Percentiles rank a stretch among this genome's conserved stretches.
Conservation (phyloP, 2,888 invertebrate species). For the Lacanobia wlatinum region DNA sequence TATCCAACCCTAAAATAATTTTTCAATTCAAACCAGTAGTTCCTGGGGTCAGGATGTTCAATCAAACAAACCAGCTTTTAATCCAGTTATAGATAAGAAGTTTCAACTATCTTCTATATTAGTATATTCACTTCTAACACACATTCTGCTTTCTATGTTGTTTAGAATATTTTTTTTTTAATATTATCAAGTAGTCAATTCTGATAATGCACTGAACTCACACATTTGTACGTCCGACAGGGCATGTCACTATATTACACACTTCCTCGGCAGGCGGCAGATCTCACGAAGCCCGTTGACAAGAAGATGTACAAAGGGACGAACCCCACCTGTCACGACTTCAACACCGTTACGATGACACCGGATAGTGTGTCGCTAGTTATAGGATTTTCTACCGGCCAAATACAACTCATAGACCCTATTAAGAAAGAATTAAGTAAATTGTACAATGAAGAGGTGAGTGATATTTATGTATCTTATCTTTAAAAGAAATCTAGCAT, state of each 20-base stretch:
- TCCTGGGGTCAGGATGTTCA: too few species aligned
- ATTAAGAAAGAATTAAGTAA: slow-evolving; percentile 98
- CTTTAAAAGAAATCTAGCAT: background rate
- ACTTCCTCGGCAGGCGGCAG: slow-evolving; percentile 93
- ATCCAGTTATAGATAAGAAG: too few species aligned
- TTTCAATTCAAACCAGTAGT: too few species aligned
- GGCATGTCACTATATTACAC: slow-evolving; percentile 59
- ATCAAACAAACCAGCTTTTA: too few species aligned
- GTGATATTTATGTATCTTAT: slow-evolving; percentile 65
- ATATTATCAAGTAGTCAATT: background rate
- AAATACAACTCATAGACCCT: slow-evolving; percentile 99
- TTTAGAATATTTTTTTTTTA: background rate
- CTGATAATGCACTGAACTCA: slow-evolving; percentile 37
- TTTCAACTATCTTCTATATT: background rate
- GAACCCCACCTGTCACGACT: slow-evolving; percentile 99
- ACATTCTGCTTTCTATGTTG: background rate
- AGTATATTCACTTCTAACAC: background rate
- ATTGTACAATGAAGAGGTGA: slow-evolving; percentile 99
- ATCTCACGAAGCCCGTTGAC: slow-evolving; percentile 98
- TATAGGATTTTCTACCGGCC: slow-evolving; percentile 99
- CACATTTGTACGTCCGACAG: slow-evolving; percentile 58
- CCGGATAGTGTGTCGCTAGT: slow-evolving; percentile 96
- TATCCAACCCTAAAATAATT: too few species aligned
- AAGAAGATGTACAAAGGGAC: slow-evolving; percentile 99
- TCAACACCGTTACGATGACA: slow-evolving; percentile 96